phyloP scores from a whole-genome alignment of 2,797 vertebrate species.

The Chaetodon trifasciatus region DNA sequence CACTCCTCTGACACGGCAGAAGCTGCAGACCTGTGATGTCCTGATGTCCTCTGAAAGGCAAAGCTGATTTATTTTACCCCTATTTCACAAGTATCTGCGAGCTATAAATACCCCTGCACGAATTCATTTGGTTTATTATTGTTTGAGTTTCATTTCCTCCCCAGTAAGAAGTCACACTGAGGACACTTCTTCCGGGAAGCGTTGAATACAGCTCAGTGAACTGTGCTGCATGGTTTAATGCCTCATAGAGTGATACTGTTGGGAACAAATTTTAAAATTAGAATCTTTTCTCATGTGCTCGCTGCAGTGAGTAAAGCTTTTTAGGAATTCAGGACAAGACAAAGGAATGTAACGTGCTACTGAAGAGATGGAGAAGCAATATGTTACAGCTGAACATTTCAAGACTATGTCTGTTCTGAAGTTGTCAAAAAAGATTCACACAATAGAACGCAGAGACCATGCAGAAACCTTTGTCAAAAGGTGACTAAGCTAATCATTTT shows the following conservation, averaged over 20 bases:
- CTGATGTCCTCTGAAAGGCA: constrained; percentile 29
- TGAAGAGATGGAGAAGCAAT: background rate
- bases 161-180: constrained; percentile 67
- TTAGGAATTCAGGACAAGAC: constrained; percentile 45
- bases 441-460: background rate
- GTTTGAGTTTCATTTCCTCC: constrained; percentile 62
- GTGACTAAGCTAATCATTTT: constrained; percentile 15
- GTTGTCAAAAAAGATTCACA: constrained; percentile 7
- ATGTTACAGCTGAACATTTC: background rate
- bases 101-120: constrained; percentile 56
- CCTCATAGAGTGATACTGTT: constrained; percentile 53
- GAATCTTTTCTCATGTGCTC: constrained; percentile 36
- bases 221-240: constrained; percentile 49
- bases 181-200: constrained; percentile 69
- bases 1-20: constrained; percentile 20
- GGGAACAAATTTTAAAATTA: constrained; percentile 61
- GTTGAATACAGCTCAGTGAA: constrained; percentile 60
- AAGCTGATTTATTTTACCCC: constrained; percentile 48
- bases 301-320: constrained; percentile 43
- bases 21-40: constrained; percentile 33
- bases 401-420: background rate
- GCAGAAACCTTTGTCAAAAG: constrained; percentile 7
- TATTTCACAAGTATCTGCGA: constrained; percentile 54
- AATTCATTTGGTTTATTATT: constrained; percentile 62
- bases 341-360: constrained; percentile 21